A percentile compares a stretch with the other conserved stretches of the same genome.
Conservation (phyloP, 35 echinoderm and acorn worm genomes). For the Diadema setosum region DNA sequence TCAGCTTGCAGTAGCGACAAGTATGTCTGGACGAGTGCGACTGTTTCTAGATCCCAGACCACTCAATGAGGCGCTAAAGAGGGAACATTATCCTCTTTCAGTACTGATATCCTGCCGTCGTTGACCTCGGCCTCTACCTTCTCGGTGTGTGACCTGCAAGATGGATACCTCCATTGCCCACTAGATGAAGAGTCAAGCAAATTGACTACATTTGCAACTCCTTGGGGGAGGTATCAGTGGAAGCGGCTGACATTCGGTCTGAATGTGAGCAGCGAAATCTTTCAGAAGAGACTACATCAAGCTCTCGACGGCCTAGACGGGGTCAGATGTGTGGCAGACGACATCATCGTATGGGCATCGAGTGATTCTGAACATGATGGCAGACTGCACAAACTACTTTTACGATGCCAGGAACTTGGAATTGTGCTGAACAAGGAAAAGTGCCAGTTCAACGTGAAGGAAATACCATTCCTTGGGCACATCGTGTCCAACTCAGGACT, state of each 20-base stretch:
- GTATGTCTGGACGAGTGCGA: slow-evolving; percentile 29
- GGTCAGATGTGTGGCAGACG: no score
- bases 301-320: slow-evolving; percentile 30
- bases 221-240: slow-evolving; percentile 44
- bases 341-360: slow-evolving; percentile 27
- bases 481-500: slow-evolving; percentile 39
- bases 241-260: slow-evolving; percentile 74
- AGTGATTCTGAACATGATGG: slow-evolving; percentile 45
- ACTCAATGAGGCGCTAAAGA: slow-evolving; percentile 14
- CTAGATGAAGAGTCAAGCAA: slow-evolving; percentile 59
- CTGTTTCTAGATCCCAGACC: slow-evolving; percentile 43
- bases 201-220: slow-evolving; percentile 57
- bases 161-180: no score
- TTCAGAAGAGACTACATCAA: slow-evolving; percentile 17
- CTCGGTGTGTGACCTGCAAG: neutral
- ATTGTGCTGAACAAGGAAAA: slow-evolving; percentile 60
- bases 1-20: neutral
- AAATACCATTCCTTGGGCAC: slow-evolving; percentile 51
- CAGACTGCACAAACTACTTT: slow-evolving; percentile 10
- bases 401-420: slow-evolving; percentile 39
- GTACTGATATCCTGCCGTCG: neutral
- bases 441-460: slow-evolving; percentile 20
- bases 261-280: no score
- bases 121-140: neutral
- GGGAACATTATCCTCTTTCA: neutral